Evolutionary conservation across 1,140 invertebrate species (phyloP), one percentile per base, ranked within the genome.

Genomic region (Sycophila sp.): DNA sequence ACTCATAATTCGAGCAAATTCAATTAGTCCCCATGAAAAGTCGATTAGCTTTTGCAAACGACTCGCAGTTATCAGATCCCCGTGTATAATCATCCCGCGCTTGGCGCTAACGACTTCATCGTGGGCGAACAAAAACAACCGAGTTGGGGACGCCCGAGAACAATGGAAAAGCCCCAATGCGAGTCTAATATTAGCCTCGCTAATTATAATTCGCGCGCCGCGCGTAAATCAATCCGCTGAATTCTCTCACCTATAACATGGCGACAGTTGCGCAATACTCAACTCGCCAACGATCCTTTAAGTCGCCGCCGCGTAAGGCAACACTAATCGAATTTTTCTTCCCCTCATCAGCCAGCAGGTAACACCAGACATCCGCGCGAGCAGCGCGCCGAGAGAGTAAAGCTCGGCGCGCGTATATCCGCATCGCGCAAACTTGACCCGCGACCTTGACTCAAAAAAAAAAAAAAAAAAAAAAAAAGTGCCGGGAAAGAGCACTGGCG

Each of bases 271-370:
- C 49, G n/a, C 45, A 65, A 53, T 8, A 2, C 42, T 45, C 40
- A 2, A n/a, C 15, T 42, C 7, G 38, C n/a, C 4, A 36, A 49
- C 7, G 59, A 8, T 51, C 45, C 2, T 32, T 55, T 19, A 53
- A 38, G 11, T n/a, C n/a, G n/a, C n/a, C 49, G 17, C 30, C 10
- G 34, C 26, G 64, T 58, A 58, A 66, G 32, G 15, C 38, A 53
- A 67, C 10, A 34, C 53, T 67, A 67, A 67, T 67, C 64, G 34
- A 40, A 38, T 64, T 64, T 64, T 53, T 65, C 22, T 28, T n/a
- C 7, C 3, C 15, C n/a, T 42, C n/a, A n/a, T n/a, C n/a, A n/a
- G n/a, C n/a, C 38, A 42, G 36, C 36, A 40, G 36, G 4, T 40
- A 11, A 15, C 13, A 7, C 26, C 17, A 28, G 24, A 28, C 53